These are phyloP conservation scores for Drosophila micromelanica DNA, from an alignment of 1,140 invertebrate species.

Conservation along the genomic window DNA sequence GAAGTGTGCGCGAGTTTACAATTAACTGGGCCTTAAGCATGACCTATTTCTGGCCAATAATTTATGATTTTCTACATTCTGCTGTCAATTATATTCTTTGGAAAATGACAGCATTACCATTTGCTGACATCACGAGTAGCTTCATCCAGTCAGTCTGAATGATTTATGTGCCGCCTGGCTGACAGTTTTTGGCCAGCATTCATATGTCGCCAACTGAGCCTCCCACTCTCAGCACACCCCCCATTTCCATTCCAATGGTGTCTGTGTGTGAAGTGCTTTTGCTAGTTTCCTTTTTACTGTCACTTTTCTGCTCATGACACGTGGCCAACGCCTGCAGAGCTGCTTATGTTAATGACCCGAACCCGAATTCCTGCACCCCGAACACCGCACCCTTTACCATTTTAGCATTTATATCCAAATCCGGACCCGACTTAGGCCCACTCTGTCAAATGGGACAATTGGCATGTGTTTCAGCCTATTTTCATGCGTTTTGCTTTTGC, in stretches of 20 bases:
- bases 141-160: conserved; percentile 49
- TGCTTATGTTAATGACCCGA: conserved; percentile 77
- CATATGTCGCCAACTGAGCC: conserved; percentile 29
- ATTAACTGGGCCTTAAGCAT: conserved; percentile 29
- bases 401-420: neutral
- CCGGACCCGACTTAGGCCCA: conserved; percentile 25
- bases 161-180: conserved; percentile 65
- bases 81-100: conserved; percentile 81
- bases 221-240: neutral
- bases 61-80: conserved; percentile 78
- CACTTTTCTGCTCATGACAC: conserved; percentile 47
- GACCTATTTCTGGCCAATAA: conserved; percentile 46
- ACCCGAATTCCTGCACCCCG: neutral
- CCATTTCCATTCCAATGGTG: neutral
- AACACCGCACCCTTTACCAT: neutral
- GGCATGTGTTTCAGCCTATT: conserved; percentile 71
- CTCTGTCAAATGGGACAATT: conserved; percentile 57
- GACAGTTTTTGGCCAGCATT: conserved; percentile 59
- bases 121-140: conserved; percentile 55
- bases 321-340: conserved; percentile 72
- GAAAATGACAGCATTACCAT: conserved; percentile 73
- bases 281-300: conserved; percentile 63
- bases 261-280: conserved; percentile 53
- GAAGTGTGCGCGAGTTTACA: conserved; percentile 26
- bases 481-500: conserved; percentile 30